Evolutionary conservation across 2,113 vertebrate genomes (phyloP).

Genomic region (Sterrhoptilus dennistouni): DNA sequence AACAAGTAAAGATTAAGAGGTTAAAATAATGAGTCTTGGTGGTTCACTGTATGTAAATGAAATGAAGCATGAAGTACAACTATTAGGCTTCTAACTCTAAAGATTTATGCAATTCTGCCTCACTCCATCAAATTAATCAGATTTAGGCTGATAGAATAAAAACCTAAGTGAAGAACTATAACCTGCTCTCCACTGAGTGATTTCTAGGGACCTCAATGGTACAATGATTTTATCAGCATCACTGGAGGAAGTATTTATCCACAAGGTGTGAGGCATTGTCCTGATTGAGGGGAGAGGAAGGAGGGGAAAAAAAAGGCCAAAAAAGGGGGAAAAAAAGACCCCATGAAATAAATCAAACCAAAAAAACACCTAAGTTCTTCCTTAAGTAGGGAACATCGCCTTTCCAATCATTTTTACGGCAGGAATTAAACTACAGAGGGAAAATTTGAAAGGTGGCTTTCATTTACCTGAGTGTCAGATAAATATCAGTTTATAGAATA

Average conservation of each 20-base stretch:
- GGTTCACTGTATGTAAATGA: background rate
- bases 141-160: background rate
- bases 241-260: background rate
- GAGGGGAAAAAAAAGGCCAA: too few species aligned
- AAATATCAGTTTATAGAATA: background rate
- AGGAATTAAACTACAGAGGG: background rate
- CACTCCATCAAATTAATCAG: background rate
- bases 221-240: fast-evolving
- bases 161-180: background rate
- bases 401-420: background rate
- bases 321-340: background rate
- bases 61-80: background rate
- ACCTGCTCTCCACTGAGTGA: fast-evolving
- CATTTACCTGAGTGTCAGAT: background rate
- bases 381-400: background rate
- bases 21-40: background rate
- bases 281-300: background rate
- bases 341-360: background rate
- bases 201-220: background rate
- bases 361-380: background rate
- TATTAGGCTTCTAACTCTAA: background rate
- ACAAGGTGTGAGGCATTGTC: background rate
- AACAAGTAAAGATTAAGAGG: background rate
- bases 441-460: background rate
- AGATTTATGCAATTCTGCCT: background rate